Percentiles rank a stretch among this genome's conserved stretches.
Conservation (phyloP, 2,113 vertebrate genomes). For the Hemibagrus wyckioides region DNA sequence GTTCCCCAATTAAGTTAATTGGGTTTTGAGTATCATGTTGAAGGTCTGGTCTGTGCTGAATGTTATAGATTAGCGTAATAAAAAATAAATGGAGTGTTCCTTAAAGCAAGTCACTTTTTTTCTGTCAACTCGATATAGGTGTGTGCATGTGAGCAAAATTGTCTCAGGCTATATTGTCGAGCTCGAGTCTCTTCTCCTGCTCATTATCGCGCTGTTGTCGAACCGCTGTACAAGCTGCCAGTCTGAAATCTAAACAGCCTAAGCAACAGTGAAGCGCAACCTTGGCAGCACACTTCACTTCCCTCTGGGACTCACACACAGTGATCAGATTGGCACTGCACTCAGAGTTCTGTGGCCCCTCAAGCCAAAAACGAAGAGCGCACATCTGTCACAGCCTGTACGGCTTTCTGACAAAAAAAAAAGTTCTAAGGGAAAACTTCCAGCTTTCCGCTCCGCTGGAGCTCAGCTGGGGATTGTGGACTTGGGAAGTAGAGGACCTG, state of each 20-base stretch:
- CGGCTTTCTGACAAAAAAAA: constrained; percentile 6
- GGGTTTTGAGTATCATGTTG: too few species aligned
- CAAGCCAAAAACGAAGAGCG: constrained; percentile 26
- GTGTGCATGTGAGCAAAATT: neutral
- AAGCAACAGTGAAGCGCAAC: constrained; percentile 5
- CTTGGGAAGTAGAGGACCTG: constrained; percentile 27
- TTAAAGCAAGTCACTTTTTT: neutral
- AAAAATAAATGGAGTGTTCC: neutral
- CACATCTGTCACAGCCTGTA: constrained; percentile 40
- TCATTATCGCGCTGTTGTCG: constrained; percentile 20
- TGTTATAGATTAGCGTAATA: too few species aligned
- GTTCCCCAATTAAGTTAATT: too few species aligned
- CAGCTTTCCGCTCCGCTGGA: constrained; percentile 33
- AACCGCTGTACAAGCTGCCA: constrained; percentile 9
- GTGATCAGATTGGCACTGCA: neutral
- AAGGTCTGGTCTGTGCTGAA: too few species aligned
- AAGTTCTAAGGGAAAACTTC: constrained; percentile 22
- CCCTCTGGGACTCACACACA: constrained; percentile 7
- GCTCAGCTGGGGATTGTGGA: constrained; percentile 39
- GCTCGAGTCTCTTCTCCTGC: neutral
- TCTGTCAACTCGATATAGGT: neutral
- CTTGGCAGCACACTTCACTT: constrained; percentile 10
- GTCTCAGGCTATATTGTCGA: constrained; percentile 12
- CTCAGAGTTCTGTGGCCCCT: neutral
- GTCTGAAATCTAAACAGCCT: constrained; percentile 36